Evolutionary conservation across 2,797 vertebrate species (phyloP).

Genomic region (Potorous gilbertii): DNA sequence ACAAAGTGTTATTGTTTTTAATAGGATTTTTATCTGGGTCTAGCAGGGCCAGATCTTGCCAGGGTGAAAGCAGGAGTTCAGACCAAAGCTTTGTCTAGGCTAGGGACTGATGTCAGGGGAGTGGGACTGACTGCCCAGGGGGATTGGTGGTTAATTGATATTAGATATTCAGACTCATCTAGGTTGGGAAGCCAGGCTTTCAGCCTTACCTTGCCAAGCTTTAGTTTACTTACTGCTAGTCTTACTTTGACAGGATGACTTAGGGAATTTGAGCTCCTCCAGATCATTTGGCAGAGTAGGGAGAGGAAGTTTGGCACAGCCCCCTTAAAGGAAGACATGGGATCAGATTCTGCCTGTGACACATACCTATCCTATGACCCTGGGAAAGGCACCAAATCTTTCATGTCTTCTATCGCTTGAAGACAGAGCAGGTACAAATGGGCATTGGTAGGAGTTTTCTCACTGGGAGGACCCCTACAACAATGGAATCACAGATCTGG

Average conservation of each 20-base stretch:
- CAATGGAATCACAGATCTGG: background rate
- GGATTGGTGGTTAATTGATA: background rate
- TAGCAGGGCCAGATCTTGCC: background rate
- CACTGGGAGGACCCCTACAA: background rate
- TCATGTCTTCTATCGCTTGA: background rate
- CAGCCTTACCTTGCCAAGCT: background rate
- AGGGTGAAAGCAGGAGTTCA: background rate
- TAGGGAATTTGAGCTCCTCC: background rate
- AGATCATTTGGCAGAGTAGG: background rate
- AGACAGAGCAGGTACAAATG: background rate
- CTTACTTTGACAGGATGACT: background rate
- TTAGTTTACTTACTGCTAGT: background rate
- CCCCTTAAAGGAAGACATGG: background rate
- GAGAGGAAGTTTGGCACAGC: background rate
- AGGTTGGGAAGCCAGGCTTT: background rate
- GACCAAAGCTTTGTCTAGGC: background rate
- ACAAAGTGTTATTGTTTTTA: background rate
- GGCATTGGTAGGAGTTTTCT: background rate
- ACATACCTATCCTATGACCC: background rate
- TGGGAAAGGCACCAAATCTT: background rate
- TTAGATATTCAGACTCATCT: background rate
- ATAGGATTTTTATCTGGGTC: slow-evolving; percentile 31
- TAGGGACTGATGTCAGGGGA: background rate
- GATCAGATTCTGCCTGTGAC: background rate
- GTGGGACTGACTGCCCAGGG: background rate